These are phyloP conservation scores for Cheilosia vernalis DNA, from an alignment of 2,888 invertebrate genomes.

Conservation along the genomic window DNA sequence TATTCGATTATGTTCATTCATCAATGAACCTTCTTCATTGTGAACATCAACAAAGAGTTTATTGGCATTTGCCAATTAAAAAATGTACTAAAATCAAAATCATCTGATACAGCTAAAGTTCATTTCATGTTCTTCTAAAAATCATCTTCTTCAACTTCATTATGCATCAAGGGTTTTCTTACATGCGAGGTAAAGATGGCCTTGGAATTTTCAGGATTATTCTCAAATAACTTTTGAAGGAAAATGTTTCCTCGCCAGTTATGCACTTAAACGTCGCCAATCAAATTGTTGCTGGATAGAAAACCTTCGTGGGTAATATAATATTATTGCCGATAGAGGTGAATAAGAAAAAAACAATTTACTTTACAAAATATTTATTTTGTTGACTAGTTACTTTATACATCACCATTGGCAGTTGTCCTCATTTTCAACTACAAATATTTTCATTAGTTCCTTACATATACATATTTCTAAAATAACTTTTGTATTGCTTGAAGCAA, in stretches of 20 bases:
- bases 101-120: not conserved
- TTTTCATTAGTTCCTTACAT: slow-evolving; percentile 4
- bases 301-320: not conserved
- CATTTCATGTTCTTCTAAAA: not conserved
- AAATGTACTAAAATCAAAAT: not conserved
- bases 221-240: too few species aligned
- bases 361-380: slow-evolving; percentile 72
- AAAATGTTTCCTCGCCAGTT: too few species aligned
- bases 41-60: slow-evolving; percentile 39
- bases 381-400: slow-evolving; percentile 28
- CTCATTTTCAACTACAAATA: slow-evolving; percentile 30
- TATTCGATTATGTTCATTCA: not conserved
- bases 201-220: not conserved
- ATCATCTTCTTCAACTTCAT: not conserved
- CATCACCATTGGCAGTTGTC: not conserved
- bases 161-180: slow-evolving; percentile 7
- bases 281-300: too few species aligned
- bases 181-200: not conserved
- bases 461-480: slow-evolving; percentile 8
- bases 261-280: too few species aligned
- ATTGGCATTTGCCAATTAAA: not conserved
- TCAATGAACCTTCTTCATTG: not conserved
- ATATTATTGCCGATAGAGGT: not conserved
- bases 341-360: not conserved
- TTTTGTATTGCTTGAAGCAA: slow-evolving; percentile 21